Percentiles rank a stretch among this genome's conserved stretches.
Conservation (phyloP, 1,140 invertebrate species). For the Papilio helenus region DNA sequence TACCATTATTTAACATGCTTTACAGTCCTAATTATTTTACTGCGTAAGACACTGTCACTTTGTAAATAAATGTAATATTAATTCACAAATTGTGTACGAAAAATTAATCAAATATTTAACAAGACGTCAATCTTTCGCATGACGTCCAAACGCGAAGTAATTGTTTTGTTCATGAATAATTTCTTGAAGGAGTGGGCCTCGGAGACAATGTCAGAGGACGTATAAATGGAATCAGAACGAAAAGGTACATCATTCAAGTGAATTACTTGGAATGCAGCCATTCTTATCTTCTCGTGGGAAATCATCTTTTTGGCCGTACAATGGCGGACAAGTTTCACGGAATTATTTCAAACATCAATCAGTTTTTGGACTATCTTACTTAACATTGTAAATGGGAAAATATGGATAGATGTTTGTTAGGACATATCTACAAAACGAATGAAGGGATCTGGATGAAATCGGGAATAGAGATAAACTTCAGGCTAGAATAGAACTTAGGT, state of each 20-base stretch:
- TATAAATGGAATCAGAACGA: conserved; percentile 20
- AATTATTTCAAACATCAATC: conserved; percentile 14
- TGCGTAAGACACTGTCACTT: not conserved
- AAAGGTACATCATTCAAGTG: conserved; percentile 16
- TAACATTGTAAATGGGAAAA: not conserved
- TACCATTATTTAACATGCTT: too few relatives aligned
- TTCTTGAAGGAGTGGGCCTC: conserved; percentile 19
- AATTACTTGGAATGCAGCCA: conserved; percentile 12
- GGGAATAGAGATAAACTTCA: not conserved
- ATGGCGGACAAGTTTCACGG: not conserved
- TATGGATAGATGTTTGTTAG: too few relatives aligned
- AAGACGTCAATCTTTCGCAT: not conserved
- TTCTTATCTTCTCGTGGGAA: conserved; percentile 7
- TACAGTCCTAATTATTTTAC: too few relatives aligned
- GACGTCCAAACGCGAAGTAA: not conserved
- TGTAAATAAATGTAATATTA: not conserved
- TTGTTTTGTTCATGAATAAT: conserved; percentile 16
- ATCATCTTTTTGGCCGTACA: conserved; percentile 14
- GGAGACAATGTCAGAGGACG: conserved; percentile 11
- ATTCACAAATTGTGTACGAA: not conserved
- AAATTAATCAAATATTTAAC: not conserved
- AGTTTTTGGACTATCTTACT: not conserved
- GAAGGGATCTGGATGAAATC: not conserved
- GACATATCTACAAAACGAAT: too few relatives aligned
- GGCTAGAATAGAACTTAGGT: too few relatives aligned